phyloP scores from a whole-genome alignment of 2,797 vertebrate genomes.

The Glyptemys insculpta region DNA sequence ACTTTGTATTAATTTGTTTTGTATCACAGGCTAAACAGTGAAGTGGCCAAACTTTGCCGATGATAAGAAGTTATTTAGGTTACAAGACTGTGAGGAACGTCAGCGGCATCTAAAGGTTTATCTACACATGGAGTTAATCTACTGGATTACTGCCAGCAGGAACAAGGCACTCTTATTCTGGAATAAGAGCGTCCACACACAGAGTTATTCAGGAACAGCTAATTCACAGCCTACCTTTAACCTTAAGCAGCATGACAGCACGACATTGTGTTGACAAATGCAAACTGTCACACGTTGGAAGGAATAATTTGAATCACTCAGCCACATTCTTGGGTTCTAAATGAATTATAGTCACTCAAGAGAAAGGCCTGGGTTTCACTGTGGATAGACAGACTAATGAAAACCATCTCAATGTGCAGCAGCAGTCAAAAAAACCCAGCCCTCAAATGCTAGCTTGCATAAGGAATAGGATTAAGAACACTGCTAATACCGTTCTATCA shows the following conservation, averaged over 20 bases:
- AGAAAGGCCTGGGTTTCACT: accelerated
- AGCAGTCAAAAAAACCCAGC: accelerated
- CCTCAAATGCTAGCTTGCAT: neutral
- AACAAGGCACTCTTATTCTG: neutral
- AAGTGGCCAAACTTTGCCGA: neutral
- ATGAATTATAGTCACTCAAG: accelerated
- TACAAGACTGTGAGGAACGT: neutral
- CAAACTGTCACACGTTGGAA: neutral
- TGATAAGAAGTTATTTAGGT: neutral
- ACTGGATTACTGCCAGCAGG: neutral
- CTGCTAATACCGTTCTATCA: neutral
- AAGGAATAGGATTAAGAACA: neutral
- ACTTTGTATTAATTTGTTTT: accelerated
- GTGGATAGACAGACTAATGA: neutral
- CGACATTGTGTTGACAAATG: neutral
- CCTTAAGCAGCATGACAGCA: accelerated
- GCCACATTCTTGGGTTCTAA: neutral
- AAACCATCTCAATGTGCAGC: accelerated
- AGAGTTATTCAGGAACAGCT: neutral
- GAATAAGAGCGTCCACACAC: neutral
- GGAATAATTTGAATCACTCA: neutral
- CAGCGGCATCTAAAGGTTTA: neutral
- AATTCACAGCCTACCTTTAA: neutral
- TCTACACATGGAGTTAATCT: neutral
- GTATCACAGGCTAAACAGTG: accelerated